phyloP scores from a whole-genome alignment of 2,113 vertebrate species.

The Rhagologus leucostigma region DNA sequence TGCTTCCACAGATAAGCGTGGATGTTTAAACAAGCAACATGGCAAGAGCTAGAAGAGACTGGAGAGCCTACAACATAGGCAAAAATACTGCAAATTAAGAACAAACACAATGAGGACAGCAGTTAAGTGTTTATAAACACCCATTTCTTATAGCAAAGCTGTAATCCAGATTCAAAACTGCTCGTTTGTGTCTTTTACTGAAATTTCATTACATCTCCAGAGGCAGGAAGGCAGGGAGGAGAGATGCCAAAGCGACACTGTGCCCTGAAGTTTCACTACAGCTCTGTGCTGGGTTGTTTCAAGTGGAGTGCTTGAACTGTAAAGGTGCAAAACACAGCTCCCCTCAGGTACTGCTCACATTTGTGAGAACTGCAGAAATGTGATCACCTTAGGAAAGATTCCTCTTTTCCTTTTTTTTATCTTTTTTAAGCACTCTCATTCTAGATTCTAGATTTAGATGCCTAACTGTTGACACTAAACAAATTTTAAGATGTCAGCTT shows the following conservation, averaged over 20 bases:
- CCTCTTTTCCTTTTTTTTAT: accelerated
- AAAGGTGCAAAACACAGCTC: neutral
- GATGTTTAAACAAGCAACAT: neutral
- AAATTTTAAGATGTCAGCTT: neutral
- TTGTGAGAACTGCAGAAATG: neutral
- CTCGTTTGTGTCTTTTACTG: neutral
- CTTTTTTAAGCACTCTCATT: neutral
- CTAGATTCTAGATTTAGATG: neutral
- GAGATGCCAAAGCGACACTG: neutral
- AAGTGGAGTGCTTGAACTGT: neutral
- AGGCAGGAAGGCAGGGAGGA: neutral
- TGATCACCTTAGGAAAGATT: neutral
- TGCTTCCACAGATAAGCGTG: neutral
- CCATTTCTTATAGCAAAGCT: neutral
- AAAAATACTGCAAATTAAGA: neutral
- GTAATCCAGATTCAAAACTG: neutral
- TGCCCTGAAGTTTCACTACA: neutral
- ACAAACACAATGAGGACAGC: neutral
- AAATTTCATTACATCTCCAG: neutral
- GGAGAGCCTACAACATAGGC: neutral
- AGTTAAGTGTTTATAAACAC: neutral
- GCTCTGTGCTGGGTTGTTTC: neutral
- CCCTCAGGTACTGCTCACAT: neutral
- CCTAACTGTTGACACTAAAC: neutral
- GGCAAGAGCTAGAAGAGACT: neutral